A percentile compares a stretch with the other conserved stretches of the same genome.
phyloP scores from a whole-genome alignment of 2,113 vertebrate species.

The Pelobates fuscus region DNA sequence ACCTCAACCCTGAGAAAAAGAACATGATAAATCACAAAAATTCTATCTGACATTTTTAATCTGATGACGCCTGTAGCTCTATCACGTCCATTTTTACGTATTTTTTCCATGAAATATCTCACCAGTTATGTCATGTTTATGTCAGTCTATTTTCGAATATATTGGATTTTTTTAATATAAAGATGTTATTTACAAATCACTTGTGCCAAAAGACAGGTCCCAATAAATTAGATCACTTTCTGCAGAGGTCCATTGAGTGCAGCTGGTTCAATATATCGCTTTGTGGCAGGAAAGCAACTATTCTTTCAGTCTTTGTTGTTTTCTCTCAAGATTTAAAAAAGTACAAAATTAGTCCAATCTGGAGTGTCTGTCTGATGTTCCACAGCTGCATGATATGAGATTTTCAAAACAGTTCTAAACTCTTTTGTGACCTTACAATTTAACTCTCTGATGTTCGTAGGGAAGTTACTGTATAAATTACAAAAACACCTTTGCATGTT shows the following conservation, averaged over 20 bases:
- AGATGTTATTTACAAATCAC: slow-evolving; percentile 11
- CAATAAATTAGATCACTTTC: slow-evolving; percentile 37
- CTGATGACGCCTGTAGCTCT: too few species aligned
- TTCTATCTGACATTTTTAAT: too few species aligned
- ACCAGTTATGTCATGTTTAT: background rate
- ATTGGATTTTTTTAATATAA: background rate
- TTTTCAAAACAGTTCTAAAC: slow-evolving; percentile 61
- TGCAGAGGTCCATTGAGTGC: slow-evolving; percentile 30
- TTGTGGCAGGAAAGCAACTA: slow-evolving; percentile 30
- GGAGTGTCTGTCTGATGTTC: slow-evolving; percentile 61
- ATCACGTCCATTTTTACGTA: too few species aligned
- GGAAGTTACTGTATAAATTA: slow-evolving; percentile 47
- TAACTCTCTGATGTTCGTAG: slow-evolving; percentile 54
- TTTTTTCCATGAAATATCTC: slow-evolving; percentile 13
- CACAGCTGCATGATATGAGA: slow-evolving; percentile 63
- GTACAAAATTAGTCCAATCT: slow-evolving; percentile 53
- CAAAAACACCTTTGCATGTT: slow-evolving; percentile 25
- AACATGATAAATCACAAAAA: too few species aligned
- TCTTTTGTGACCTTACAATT: slow-evolving; percentile 48
- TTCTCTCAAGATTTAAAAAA: slow-evolving; percentile 40
- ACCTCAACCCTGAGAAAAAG: too few species aligned
- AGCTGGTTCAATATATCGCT: slow-evolving; percentile 30
- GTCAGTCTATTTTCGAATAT: slow-evolving; percentile 1
- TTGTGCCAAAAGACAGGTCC: slow-evolving; percentile 30
- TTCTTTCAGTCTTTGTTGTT: slow-evolving; percentile 36